phyloP scores from a whole-genome alignment of 2,113 vertebrate species.

The Oxyura jamaicensis region DNA sequence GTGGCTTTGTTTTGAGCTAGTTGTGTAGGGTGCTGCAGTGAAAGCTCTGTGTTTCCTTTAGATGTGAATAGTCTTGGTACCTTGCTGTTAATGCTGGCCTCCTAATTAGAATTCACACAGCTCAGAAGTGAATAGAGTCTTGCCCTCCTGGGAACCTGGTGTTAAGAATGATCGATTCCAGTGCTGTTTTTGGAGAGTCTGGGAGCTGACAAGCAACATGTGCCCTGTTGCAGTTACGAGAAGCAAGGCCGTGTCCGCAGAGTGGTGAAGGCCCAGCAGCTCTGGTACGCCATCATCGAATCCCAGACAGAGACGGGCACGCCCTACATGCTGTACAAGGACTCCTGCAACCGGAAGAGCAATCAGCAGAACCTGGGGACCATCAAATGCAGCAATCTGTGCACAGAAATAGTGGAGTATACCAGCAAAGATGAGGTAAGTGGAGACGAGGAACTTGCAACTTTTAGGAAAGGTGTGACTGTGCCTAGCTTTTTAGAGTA shows the following conservation, averaged over 20 bases:
- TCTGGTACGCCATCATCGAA: conserved; percentile 96
- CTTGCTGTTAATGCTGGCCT: neutral
- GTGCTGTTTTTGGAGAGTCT: neutral
- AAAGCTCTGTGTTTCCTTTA: neutral
- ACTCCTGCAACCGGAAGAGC: conserved; percentile 95
- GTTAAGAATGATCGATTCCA: neutral
- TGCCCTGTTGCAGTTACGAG: conserved; percentile 83
- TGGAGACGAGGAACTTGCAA: rapidly evolving
- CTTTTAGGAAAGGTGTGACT: rapidly evolving
- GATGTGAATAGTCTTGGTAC: neutral
- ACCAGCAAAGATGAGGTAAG: conserved; percentile 93
- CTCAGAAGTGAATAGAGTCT: too few relatives aligned
- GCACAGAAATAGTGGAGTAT: conserved; percentile 94
- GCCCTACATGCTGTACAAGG: conserved; percentile 97
- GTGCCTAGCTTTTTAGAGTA: neutral
- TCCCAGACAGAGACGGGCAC: conserved; percentile 97
- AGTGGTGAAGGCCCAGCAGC: conserved; percentile 93
- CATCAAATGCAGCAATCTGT: conserved; percentile 96
- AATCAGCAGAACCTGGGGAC: conserved; percentile 98
- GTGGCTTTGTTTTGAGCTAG: rapidly evolving
- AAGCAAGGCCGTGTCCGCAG: conserved; percentile 84
- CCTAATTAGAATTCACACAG: neutral
- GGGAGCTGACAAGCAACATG: rapidly evolving
- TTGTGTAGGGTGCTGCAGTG: neutral
- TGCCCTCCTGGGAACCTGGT: neutral